Evolutionary conservation across 2,888 invertebrate genomes (phyloP), one percentile per base, ranked within the genome.

Genomic region (Agriotes lineatus): DNA sequence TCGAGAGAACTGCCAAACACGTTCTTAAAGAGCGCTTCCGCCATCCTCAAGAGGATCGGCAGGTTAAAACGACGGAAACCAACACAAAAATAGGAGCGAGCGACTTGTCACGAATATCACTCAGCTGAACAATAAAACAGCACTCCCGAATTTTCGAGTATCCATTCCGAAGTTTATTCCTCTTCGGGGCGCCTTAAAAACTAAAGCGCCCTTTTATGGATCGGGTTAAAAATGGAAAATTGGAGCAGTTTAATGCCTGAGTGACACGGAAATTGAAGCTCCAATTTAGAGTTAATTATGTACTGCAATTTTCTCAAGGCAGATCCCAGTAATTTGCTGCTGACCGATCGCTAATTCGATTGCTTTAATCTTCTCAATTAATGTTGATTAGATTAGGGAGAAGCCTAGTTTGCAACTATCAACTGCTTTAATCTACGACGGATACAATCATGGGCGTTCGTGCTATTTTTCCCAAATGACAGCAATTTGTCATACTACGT

Each of bases 311-410:
- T 56, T 37, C 39, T 37, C 7, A 44, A 44, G 20, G 30, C 19
- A 58, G 25, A 58, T 58, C 58, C 16, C 35, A 22, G 39, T 62
- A 62, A 62, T 62, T 62, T 54, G 54, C 54, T 39, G 25, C 52
- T 50, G 62, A 62, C 54, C 39, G 62, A 62, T 62, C 37, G 20
- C 62, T n/a, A n/a, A n/a, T 39, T 18, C 39, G 54, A 52, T 62
- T 62, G 25, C 18, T 18, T 50, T 33, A 19, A 37, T 20, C 35
- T 54, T 54, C 35, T 37, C 35, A 35, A 54, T 54, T 54, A 54
- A 35, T 10, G 2, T 19, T 20, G 18, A 54, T 54, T 19, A 50
- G 30, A 50, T 48, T 10, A 14, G 50, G 44, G 20, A 19, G 16
- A 50, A n/a, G 12, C 30, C n/a, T n/a, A n/a, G n/a, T n/a, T n/a